Evolutionary conservation across 2,888 invertebrate species (phyloP).

Genomic region (Itoplectis maculator): DNA sequence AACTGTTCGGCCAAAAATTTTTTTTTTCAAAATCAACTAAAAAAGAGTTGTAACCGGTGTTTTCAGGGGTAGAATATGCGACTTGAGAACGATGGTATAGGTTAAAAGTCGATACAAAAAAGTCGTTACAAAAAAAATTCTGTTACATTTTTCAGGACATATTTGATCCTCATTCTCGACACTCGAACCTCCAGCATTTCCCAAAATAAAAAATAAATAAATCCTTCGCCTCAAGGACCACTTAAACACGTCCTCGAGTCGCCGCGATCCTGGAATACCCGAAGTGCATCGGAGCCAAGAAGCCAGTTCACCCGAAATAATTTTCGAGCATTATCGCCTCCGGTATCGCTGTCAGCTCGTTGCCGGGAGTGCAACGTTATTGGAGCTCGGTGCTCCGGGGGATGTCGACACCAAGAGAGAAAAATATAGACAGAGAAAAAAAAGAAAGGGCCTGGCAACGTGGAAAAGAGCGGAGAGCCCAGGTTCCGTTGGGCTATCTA

Average conservation of each 20-base stretch:
- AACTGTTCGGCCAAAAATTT: too few relatives aligned
- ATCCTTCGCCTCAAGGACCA: background rate
- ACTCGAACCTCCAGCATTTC: too few relatives aligned
- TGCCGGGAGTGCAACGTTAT: constrained; percentile 10
- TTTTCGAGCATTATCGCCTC: background rate
- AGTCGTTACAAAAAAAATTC: background rate
- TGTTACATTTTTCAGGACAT: background rate
- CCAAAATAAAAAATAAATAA: too few relatives aligned
- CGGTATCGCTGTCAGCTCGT: background rate
- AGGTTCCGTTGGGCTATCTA: constrained; percentile 61
- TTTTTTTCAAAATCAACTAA: too few relatives aligned
- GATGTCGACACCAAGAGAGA: constrained; percentile 26
- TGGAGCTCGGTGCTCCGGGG: background rate
- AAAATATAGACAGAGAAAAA: constrained; percentile 30
- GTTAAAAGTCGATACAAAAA: too few relatives aligned
- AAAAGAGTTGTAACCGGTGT: too few relatives aligned
- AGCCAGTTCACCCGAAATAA: background rate
- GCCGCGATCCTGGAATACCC: background rate
- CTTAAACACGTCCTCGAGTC: background rate
- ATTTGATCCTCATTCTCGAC: too few relatives aligned
- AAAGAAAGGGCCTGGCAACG: too few relatives aligned
- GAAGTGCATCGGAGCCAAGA: background rate
- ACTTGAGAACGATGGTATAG: too few relatives aligned
- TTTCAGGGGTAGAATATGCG: too few relatives aligned
- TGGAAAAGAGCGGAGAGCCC: constrained; percentile 20